phyloP scores from a whole-genome alignment of 2,888 invertebrate species.

The Automeris io region DNA sequence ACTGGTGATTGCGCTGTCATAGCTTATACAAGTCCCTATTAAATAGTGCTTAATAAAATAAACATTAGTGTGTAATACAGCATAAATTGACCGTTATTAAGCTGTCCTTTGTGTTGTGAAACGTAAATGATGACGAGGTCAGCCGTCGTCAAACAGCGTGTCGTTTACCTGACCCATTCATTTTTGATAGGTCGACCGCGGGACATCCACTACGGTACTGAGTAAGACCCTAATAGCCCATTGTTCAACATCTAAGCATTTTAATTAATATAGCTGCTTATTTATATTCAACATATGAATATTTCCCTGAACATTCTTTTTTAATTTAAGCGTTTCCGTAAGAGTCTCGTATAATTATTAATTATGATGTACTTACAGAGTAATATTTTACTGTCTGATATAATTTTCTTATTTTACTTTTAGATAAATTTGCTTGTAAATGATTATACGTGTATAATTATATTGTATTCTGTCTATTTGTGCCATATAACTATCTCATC shows the following conservation, averaged over 20 bases:
- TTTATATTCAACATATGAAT: not conserved
- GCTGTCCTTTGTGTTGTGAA: slow-evolving; percentile 25
- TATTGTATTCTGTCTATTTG: too few species aligned
- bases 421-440: too few species aligned
- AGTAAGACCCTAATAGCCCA: slow-evolving; percentile 24
- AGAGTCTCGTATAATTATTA: not conserved
- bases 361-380: too few species aligned
- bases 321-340: too few species aligned
- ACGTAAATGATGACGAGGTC: slow-evolving; percentile 24
- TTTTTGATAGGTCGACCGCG: slow-evolving; percentile 32
- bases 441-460: too few species aligned
- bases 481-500: too few species aligned
- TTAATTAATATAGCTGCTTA: slow-evolving; percentile 14
- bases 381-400: too few species aligned
- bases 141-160: slow-evolving; percentile 21
- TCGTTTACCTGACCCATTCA: slow-evolving; percentile 31
- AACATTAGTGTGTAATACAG: slow-evolving; percentile 18
- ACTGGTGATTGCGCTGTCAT: not conserved
- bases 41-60: slow-evolving; percentile 24
- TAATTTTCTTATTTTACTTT: too few species aligned
- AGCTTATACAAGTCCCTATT: slow-evolving; percentile 11
- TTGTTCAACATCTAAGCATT: slow-evolving; percentile 20
- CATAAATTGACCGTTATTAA: slow-evolving; percentile 31
- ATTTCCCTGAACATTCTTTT: not conserved
- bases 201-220: slow-evolving; percentile 16